Base-by-base conservation (phyloP, 1,140 invertebrate genomes). In the Macrobrachium rosenbergii region DNA sequence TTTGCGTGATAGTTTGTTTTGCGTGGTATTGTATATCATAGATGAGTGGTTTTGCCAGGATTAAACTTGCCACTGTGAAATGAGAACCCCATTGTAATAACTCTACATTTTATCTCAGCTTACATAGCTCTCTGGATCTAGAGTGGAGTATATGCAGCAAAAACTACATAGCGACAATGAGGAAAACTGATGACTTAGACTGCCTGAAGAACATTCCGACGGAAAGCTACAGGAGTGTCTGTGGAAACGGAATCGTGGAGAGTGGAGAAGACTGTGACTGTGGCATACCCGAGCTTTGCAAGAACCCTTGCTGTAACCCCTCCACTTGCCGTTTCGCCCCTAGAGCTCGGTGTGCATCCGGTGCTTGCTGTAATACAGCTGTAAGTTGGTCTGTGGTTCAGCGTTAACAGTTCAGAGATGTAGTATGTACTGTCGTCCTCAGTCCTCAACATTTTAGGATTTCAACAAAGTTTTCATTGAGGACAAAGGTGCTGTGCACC, bases 131-230 rank as follows among this genome's bases (percentile, higher is more conserved):
- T 16, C 76, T 82, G 17, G 43, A 6, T 0, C 95, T 96, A 90
- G 45, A 43, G n/a, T 98, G 97, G 97, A 98, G 96, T 10, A 95
- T 95, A 0, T 98, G 97, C 91, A 98, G 96, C 90, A 91, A 96
- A 69, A 95, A 98, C 89, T 96, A 97, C 90, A 92, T 99, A 14
- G 95, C 96, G 0, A 92, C 96, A 37, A 96, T 97, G 0, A 98
- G 99, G 92, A 95, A 97, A 83, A 96, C 97, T 88, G 97, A 98
- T 10, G 98, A 99, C 96, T 98, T 99, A 92, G 98, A 99, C 91
- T 99, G 99, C 91, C 93, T 99, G 17, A 93, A 95, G 60, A 95
- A 96, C 90, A 93, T 93, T 81, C 95, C 95, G 59, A 91, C 91
- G 78, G 64, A 52, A 16, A 0, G 98, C 0, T 97, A 96, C 91